Evolutionary conservation across 2,113 vertebrate genomes (phyloP), one percentile per base, ranked within the genome.

Genomic region (Corythoichthys intestinalis): DNA sequence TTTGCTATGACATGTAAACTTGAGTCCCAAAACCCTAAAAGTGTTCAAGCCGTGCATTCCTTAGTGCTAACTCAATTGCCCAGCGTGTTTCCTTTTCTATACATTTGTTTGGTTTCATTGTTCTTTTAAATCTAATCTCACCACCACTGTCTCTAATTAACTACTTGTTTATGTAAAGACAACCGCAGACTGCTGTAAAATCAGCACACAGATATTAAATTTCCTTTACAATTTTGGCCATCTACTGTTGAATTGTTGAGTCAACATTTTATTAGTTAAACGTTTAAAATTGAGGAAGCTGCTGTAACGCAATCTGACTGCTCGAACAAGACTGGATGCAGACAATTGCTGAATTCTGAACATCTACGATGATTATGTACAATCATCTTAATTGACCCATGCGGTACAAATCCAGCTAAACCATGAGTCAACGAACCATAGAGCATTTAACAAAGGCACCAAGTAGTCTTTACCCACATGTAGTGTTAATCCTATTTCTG

Each of bases 401-500:
- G 28, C 20, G 3, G 11, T 13, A 11, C 28, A 56, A 56, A 56
- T 56, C 53, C 53, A 56, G 3, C 7, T n/a, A n/a, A 53, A n/a
- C 7, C 5, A n/a, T n/a, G 17, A n/a, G 17, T 53, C 50, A 53
- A 44, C 6, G 41, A 7, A n/a, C 53, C 53, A 5, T 56, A 56
- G 11, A 34, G 28, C 53, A 12, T 34, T 56, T 20, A 34, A 34
- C 53, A 56, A 56, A 57, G 56, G 12, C 56, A 15, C 56, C 56
- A 57, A 58, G 14, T 58, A 58, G 34, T 15, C 56, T 58, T 58
- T 14, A 37, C 14, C 28, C 56, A 35, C 56, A 37, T 58, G 12
- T 37, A 12, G 56, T 28, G 3, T 56, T 72, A 41, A 61, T 56
- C 57, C 20, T 4, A 15, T 6, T 49, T 74, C 72, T 78, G 70